Evolutionary conservation across 2,113 vertebrate species (phyloP).

Genomic region (Phainopepla nitens): DNA sequence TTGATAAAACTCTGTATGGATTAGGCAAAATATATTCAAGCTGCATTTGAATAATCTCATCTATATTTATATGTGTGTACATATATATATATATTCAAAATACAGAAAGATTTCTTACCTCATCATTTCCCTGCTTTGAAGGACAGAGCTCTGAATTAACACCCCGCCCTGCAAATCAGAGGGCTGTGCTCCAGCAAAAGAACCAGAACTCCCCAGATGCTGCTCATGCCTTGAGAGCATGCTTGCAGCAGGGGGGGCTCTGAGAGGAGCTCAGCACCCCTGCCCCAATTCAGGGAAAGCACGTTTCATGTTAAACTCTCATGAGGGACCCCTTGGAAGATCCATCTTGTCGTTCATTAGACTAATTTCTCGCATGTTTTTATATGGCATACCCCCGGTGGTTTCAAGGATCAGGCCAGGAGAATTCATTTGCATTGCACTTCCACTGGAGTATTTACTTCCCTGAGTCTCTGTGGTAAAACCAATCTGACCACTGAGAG

Average conservation of each 20-base stretch:
- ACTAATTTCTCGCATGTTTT: background rate
- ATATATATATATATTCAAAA: slow-evolving; percentile 28
- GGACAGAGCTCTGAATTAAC: slow-evolving; percentile 38
- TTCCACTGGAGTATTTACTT: background rate
- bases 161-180: background rate
- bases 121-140: slow-evolving; percentile 44
- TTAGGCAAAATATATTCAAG: slow-evolving; percentile 71
- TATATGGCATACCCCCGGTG: background rate
- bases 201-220: background rate
- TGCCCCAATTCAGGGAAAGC: background rate
- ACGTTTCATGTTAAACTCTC: background rate
- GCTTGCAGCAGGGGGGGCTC: accelerated
- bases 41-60: slow-evolving; percentile 73
- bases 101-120: slow-evolving; percentile 56
- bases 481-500: background rate
- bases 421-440: background rate
- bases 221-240: background rate
- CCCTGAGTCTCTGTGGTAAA: accelerated
- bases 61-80: slow-evolving; percentile 37
- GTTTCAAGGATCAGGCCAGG: background rate
- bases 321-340: background rate
- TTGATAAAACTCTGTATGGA: slow-evolving; percentile 68
- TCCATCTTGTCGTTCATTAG: background rate
- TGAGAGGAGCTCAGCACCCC: background rate
- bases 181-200: background rate